Evolutionary conservation across 2,888 invertebrate genomes (phyloP), one percentile per base, ranked within the genome.

Genomic region (Steinernema carpocapsae): DNA sequence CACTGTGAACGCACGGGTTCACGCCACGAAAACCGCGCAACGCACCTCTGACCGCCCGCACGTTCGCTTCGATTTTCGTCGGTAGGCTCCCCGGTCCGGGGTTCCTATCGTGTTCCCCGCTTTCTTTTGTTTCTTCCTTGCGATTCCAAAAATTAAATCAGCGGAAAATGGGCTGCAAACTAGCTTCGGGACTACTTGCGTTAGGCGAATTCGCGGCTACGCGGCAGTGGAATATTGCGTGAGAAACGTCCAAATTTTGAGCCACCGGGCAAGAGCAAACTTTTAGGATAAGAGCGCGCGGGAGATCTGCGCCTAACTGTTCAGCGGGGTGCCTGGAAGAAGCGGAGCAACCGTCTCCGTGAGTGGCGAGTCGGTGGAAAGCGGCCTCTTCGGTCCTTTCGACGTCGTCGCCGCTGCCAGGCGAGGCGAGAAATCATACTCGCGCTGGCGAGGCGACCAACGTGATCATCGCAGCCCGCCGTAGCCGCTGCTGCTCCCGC

Each of bases 31-130:
- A 26, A 26, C 64, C 22, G 64, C 64, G 12, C 48, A 19, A 17
- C 64, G 64, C 64, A 22, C 29, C 56, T 26, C 64, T 64, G 64
- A 64, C 64, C 64, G 64, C 64, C n/a, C n/a, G 64, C 48, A 64
- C 64, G 64, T 29, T 64, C 37, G 64, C 32, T 64, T 64, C 64
- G 64, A 64, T 64, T 64, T 64, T 64, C 64, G 19, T 64, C 64
- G 64, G 26, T 26, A 29, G 26, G 3, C 29, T 64, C 64, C 10
- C 32, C 64, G 64, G 26, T 26, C 29, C 17, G 17, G 26, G 37
- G 29, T 32, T 48, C 19, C 64, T 64, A 64, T 64, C 64, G 64
- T 52, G 22, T 22, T 12, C 52, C 22, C 19, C 24, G 22, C 52
- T 22, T 52, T 22, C 24, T 19, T 37, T 37, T 37, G 4, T 37